Conservation (phyloP, 2,888 invertebrate genomes). For the Fragum sueziense region DNA sequence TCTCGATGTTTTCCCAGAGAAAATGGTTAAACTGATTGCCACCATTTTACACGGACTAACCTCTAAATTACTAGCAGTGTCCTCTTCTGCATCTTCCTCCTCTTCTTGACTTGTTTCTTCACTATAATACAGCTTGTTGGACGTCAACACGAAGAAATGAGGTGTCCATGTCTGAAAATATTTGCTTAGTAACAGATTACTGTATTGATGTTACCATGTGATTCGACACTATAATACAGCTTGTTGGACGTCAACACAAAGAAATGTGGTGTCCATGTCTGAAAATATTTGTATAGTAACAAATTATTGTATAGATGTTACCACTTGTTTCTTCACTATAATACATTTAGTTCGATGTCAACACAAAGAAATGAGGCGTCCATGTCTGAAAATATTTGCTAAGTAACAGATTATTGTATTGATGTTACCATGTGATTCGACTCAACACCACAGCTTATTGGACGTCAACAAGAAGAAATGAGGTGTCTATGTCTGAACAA, state of each 20-base stretch:
- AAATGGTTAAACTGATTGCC: too few relatives aligned
- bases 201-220: too few relatives aligned
- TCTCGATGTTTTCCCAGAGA: too few relatives aligned
- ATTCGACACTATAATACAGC: too few relatives aligned
- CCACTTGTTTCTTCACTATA: too few relatives aligned
- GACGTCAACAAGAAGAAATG: constrained; percentile 96
- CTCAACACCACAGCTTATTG: constrained; percentile 87
- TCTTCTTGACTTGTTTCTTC: constrained; percentile 85
- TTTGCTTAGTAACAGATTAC: too few relatives aligned
- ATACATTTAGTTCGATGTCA: too few relatives aligned
- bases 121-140: constrained; percentile 93
- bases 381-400: constrained; percentile 85
- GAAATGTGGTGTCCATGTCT: constrained; percentile 94
- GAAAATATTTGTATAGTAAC: too few relatives aligned
- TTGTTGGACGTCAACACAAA: constrained; percentile 86
- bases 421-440: too few relatives aligned
- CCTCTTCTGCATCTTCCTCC: constrained; percentile 85
- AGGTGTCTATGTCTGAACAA: constrained; percentile 92
- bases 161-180: constrained; percentile 89
- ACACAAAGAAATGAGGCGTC: constrained; percentile 96
- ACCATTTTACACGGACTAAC: too few relatives aligned
- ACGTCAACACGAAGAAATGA: constrained; percentile 95
- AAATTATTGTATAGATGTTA: too few relatives aligned
- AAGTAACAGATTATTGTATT: too few relatives aligned
- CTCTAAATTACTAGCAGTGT: constrained; percentile 59